Conservation (phyloP, 2,888 invertebrate genomes). For the Brachyptera risi region DNA sequence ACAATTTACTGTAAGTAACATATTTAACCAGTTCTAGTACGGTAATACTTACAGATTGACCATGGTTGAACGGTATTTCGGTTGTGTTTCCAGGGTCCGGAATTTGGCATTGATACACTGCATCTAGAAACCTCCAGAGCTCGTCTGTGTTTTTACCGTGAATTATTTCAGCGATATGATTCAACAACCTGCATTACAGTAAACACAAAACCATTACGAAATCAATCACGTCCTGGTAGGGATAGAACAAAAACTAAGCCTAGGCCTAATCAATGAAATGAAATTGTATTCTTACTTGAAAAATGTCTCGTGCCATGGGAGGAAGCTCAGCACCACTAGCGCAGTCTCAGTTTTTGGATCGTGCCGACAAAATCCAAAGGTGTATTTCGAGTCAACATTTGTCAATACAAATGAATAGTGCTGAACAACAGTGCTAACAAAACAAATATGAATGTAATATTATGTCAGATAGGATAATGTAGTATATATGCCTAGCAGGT, state of each 20-base stretch:
- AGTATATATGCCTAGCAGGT: too few relatives aligned
- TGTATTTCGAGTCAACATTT: constrained; percentile 91
- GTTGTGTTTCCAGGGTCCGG: constrained; percentile 65
- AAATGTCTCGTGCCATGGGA: constrained; percentile 97
- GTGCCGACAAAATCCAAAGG: constrained; percentile 95
- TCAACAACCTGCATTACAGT: constrained; percentile 66
- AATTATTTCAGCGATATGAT: constrained; percentile 74
- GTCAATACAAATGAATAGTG: constrained; percentile 97
- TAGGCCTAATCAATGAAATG: too few relatives aligned
- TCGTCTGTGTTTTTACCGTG: constrained; percentile 55
- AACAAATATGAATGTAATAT: too few relatives aligned
- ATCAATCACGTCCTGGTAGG: too few relatives aligned
- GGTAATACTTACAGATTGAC: constrained; percentile 53
- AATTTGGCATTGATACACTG: constrained; percentile 62
- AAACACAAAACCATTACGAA: too few relatives aligned
- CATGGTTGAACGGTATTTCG: constrained; percentile 56
- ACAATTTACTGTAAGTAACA: too few relatives aligned
- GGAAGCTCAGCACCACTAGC: constrained; percentile 76
- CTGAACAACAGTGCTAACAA: constrained; percentile 79
- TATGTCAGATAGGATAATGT: too few relatives aligned
- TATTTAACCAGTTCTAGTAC: too few relatives aligned
- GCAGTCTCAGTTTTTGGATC: constrained; percentile 86
- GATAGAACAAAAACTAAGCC: too few relatives aligned
- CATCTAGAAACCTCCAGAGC: constrained; percentile 59
- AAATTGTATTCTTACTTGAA: constrained; percentile 68